Conservation (phyloP, 1,140 invertebrate genomes). For the Trigoniulus corallinus region DNA sequence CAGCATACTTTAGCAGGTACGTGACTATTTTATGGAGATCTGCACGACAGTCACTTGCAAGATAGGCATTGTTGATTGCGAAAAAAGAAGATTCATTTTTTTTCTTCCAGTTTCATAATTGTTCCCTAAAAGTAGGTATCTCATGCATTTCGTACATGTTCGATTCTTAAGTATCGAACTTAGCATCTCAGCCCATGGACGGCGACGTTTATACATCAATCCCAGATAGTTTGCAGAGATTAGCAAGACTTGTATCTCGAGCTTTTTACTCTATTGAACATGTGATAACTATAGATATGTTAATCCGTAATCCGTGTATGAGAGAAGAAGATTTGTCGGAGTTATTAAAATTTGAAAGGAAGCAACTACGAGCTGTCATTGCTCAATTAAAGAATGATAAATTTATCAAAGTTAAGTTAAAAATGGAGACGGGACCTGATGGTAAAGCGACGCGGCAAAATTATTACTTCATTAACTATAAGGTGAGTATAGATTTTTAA, state of each 20-base stretch:
- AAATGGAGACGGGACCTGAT: slow-evolving; percentile 87
- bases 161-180: not conserved
- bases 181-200: not conserved
- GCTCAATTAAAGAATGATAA: slow-evolving; percentile 77
- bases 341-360: slow-evolving; percentile 81
- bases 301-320: slow-evolving; percentile 87
- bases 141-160: not conserved
- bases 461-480: slow-evolving; percentile 96
- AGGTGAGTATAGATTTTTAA: slow-evolving; percentile 30
- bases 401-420: slow-evolving; percentile 77
- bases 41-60: not conserved
- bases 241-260: slow-evolving; percentile 71
- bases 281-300: slow-evolving; percentile 82
- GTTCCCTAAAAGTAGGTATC: no score
- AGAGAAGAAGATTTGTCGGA: slow-evolving; percentile 94
- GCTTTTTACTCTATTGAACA: slow-evolving; percentile 90
- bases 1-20: not conserved
- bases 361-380: slow-evolving; percentile 76
- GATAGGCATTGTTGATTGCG: not conserved
- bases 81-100: not conserved
- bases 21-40: not conserved
- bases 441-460: slow-evolving; percentile 94
- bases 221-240: slow-evolving; percentile 72
- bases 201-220: slow-evolving; percentile 47
- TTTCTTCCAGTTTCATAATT: no score